A percentile compares a stretch with the other conserved stretches of the same genome.
These are phyloP conservation scores for Spheniscus humboldti DNA, from an alignment of 2,797 vertebrate genomes.

Conservation along the genomic window DNA sequence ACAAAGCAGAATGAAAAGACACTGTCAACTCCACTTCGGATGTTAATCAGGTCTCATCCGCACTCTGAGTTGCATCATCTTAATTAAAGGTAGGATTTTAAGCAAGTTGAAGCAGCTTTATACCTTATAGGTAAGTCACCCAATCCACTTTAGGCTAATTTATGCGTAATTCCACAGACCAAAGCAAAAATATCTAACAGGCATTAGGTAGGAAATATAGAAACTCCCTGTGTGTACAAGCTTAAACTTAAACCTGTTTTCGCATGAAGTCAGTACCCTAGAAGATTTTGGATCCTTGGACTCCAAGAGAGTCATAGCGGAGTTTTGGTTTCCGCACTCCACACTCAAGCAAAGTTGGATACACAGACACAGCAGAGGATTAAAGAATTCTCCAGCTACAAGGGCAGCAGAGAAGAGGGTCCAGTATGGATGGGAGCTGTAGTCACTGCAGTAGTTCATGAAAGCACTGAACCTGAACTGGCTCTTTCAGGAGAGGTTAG, in stretches of 20 bases:
- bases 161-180: neutral
- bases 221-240: neutral
- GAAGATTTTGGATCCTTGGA: neutral
- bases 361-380: neutral
- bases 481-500: neutral
- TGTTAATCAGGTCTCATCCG: neutral
- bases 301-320: rapidly evolving
- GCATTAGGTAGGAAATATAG: neutral
- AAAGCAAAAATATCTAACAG: neutral
- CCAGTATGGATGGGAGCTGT: neutral
- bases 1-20: neutral
- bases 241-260: neutral
- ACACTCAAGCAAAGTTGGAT: neutral
- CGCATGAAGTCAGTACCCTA: neutral
- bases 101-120: neutral
- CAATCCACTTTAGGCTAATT: neutral
- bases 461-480: neutral
- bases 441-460: neutral
- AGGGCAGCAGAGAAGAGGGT: neutral
- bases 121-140: neutral
- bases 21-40: neutral
- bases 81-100: neutral
- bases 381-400: neutral
- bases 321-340: neutral
- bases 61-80: neutral